Evolutionary conservation across 2,888 invertebrate species (phyloP).

Genomic region (Druceiella hillmani): DNA sequence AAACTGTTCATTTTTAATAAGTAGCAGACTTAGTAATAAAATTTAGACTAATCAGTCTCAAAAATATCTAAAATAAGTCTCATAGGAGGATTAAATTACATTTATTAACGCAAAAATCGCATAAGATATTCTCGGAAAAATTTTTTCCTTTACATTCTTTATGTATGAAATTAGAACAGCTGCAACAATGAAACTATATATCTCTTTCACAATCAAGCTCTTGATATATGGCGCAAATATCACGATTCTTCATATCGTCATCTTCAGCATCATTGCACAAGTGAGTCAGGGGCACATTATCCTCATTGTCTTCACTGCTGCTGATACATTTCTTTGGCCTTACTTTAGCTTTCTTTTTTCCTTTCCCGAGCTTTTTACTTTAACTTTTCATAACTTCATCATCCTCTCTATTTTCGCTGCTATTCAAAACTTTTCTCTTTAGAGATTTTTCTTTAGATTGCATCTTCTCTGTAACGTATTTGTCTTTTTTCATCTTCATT

Average conservation of each 20-base stretch:
- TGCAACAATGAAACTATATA: conserved; percentile 5
- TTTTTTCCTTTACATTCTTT: neutral
- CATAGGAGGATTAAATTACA: too few species aligned
- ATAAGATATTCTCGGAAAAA: too few species aligned
- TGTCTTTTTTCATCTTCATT: conserved; percentile 3
- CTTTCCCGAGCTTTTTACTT: neutral
- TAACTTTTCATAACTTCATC: conserved; percentile 3
- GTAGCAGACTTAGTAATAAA: conserved; percentile 2
- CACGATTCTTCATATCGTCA: neutral
- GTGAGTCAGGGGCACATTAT: conserved; percentile 1
- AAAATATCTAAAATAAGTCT: too few species aligned
- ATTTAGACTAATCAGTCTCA: neutral
- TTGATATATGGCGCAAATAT: neutral
- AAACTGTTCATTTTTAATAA: too few species aligned
- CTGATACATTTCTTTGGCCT: conserved; percentile 2
- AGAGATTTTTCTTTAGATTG: conserved; percentile 2
- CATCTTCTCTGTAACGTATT: conserved; percentile 4
- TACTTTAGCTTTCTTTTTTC: neutral
- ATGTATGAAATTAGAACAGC: conserved; percentile 3
- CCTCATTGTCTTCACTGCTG: conserved; percentile 2
- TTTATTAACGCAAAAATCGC: too few species aligned
- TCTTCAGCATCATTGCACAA: conserved; percentile 4
- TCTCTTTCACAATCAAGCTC: conserved; percentile 4
- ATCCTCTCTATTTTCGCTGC: conserved; percentile 3
- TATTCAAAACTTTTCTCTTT: neutral